These are phyloP conservation scores for Hystrix cristata DNA, from an alignment of 2,113 vertebrate species.

Conservation along the genomic window DNA sequence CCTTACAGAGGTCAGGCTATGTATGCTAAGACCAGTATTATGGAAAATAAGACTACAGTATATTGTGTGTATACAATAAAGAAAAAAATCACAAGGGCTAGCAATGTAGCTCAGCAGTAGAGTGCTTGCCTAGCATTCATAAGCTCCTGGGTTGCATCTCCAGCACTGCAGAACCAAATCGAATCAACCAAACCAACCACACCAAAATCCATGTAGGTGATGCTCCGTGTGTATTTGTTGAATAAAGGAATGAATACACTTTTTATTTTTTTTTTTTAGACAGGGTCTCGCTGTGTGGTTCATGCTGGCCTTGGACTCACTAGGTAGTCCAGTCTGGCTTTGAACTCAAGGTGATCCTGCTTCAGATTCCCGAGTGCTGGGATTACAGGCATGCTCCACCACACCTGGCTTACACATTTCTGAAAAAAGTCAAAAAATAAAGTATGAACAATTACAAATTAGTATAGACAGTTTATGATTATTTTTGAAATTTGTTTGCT, in stretches of 20 bases:
- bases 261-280: too few species aligned
- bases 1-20: neutral
- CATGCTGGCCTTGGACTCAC: too few species aligned
- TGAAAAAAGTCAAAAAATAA: neutral
- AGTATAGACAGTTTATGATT: conserved; percentile 17
- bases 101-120: neutral
- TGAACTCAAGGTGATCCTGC: too few species aligned
- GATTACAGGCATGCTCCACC: too few species aligned
- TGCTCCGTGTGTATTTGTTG: neutral
- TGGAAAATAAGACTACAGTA: neutral
- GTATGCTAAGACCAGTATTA: conserved; percentile 4
- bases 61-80: neutral
- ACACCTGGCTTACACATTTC: neutral
- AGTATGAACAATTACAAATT: neutral
- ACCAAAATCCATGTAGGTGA: neutral
- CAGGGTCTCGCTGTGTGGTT: too few species aligned
- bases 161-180: neutral
- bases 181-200: neutral
- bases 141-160: neutral
- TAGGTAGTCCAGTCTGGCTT: too few species aligned
- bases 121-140: neutral
- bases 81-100: neutral
- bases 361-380: too few species aligned
- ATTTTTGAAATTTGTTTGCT: conserved; percentile 16
- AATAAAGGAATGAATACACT: neutral